These are phyloP conservation scores for Ambastaia sidthimunki DNA, from an alignment of 2,797 vertebrate genomes.

Conservation along the genomic window DNA sequence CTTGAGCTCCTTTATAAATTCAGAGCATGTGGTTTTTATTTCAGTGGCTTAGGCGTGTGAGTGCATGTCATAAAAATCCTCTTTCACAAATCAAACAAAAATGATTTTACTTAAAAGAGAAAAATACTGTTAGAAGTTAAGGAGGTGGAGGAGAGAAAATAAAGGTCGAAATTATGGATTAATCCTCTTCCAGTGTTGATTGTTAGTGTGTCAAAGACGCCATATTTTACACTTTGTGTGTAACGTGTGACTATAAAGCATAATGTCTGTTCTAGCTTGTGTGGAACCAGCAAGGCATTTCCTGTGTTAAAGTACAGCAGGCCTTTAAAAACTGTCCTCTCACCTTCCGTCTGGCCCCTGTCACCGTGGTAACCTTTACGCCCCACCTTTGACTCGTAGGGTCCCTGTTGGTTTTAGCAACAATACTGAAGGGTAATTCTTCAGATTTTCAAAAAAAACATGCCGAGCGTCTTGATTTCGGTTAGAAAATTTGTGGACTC, in stretches of 20 bases:
- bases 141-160: conserved; percentile 6
- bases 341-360: conserved; percentile 66
- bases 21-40: conserved; percentile 66
- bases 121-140: background rate
- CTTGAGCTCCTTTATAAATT: conserved; percentile 55
- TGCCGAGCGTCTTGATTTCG: background rate
- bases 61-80: conserved; percentile 48
- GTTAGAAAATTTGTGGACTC: background rate
- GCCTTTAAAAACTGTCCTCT: conserved; percentile 73
- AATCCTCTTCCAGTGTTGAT: conserved; percentile 49
- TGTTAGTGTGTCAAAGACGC: background rate
- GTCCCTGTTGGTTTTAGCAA: conserved; percentile 58
- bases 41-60: conserved; percentile 53
- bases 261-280: conserved; percentile 74
- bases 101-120: conserved; percentile 38
- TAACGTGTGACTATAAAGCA: conserved; percentile 73
- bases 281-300: conserved; percentile 79
- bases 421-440: conserved; percentile 13
- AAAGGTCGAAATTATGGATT: conserved; percentile 41
- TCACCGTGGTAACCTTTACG: conserved; percentile 74
- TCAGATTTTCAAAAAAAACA: background rate
- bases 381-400: conserved; percentile 73
- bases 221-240: conserved; percentile 55
- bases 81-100: conserved; percentile 51
- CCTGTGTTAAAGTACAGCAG: conserved; percentile 74